Conservation (phyloP, 2,888 invertebrate genomes). For the Drosophila conformis region DNA sequence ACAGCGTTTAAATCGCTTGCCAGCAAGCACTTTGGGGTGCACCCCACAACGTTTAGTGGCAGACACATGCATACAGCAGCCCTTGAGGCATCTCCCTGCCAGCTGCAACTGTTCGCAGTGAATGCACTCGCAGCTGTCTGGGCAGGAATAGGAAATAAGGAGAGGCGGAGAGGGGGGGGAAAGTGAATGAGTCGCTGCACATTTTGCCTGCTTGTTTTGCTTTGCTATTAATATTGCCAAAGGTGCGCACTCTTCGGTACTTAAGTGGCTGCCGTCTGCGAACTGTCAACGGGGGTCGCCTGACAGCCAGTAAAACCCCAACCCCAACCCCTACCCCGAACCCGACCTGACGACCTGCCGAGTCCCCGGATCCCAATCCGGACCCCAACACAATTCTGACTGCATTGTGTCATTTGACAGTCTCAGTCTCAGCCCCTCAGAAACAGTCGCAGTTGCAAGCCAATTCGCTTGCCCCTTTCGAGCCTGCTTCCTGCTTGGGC, state of each 20-base stretch:
- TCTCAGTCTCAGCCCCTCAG: slow-evolving; percentile 37
- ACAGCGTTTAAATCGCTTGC: slow-evolving; percentile 47
- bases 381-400: slow-evolving; percentile 17
- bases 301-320: slow-evolving; percentile 17
- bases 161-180: neutral
- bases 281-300: slow-evolving; percentile 72
- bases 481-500: slow-evolving; percentile 7
- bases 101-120: slow-evolving; percentile 34
- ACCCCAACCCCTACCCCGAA: neutral
- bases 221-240: slow-evolving; percentile 78
- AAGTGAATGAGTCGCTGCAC: slow-evolving; percentile 34
- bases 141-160: neutral
- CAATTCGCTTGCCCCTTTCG: slow-evolving; percentile 18
- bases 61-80: slow-evolving; percentile 29
- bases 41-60: slow-evolving; percentile 46
- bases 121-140: slow-evolving; percentile 51
- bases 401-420: slow-evolving; percentile 79
- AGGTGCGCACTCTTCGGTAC: slow-evolving; percentile 78
- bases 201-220: slow-evolving; percentile 57
- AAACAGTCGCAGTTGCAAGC: slow-evolving; percentile 28
- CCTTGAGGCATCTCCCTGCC: slow-evolving; percentile 19
- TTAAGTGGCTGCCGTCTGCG: slow-evolving; percentile 80
- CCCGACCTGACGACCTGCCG: neutral
- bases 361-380: neutral
- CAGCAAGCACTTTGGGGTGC: slow-evolving; percentile 20